Percentiles rank a stretch among this genome's conserved stretches.
These are phyloP conservation scores for Rhabdornis inornatus DNA, from an alignment of 2,113 vertebrate genomes.

Conservation along the genomic window DNA sequence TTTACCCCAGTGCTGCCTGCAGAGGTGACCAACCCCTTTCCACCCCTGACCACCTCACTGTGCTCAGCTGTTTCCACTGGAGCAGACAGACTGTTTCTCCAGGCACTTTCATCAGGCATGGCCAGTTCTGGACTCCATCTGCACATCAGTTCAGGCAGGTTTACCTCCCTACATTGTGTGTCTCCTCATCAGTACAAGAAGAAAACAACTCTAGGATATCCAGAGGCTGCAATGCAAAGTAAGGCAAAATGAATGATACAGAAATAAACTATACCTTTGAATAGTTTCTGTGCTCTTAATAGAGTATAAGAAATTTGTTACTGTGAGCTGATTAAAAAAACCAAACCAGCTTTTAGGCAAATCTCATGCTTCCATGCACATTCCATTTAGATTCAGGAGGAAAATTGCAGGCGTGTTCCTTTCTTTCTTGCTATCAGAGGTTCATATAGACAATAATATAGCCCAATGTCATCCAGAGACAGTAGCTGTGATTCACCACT, in stretches of 20 bases:
- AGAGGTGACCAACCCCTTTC: background rate
- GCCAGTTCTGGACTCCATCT: background rate
- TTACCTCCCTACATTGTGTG: fast-evolving
- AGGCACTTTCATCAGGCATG: fast-evolving
- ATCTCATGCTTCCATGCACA: background rate
- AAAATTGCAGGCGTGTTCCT: background rate
- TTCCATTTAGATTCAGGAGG: background rate
- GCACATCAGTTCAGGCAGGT: background rate
- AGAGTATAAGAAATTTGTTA: background rate
- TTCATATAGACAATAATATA: background rate
- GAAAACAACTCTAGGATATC: background rate
- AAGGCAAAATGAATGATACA: background rate
- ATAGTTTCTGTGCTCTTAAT: background rate
- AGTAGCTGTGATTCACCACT: background rate
- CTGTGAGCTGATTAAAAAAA: background rate
- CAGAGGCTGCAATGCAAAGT: background rate
- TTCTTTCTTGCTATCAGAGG: background rate
- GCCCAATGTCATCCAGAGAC: background rate
- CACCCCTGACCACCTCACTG: background rate
- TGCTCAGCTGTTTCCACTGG: background rate
- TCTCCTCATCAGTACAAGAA: background rate
- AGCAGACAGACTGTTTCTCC: background rate
- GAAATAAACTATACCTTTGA: background rate
- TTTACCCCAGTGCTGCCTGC: too few relatives aligned
- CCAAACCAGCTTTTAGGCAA: background rate